Conservation (phyloP, 2,797 vertebrate species). For the Poeciliopsis gracilis region DNA sequence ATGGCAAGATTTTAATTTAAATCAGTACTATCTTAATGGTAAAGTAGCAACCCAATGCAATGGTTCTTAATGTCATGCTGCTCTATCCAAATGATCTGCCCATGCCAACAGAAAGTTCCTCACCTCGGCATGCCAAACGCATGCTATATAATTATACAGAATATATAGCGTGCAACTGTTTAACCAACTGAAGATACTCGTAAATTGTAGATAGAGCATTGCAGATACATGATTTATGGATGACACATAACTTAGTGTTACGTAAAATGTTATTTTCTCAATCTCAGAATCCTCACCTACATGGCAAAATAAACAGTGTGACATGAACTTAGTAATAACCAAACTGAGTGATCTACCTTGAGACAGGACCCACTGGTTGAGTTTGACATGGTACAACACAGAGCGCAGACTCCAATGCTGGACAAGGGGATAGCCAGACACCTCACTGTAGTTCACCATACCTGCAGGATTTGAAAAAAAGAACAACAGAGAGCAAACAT, state of each 20-base stretch:
- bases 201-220: background rate
- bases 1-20: background rate
- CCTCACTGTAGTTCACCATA: constrained; percentile 99
- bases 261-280: background rate
- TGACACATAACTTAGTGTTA: background rate
- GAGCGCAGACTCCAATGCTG: constrained; percentile 96
- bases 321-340: background rate
- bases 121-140: background rate
- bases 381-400: constrained; percentile 92
- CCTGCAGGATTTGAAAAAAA: constrained; percentile 74
- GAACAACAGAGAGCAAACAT: constrained; percentile 11
- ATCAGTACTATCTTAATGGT: background rate
- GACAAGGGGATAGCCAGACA: constrained; percentile 92
- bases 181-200: background rate
- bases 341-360: constrained; percentile 84
- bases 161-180: background rate
- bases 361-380: constrained; percentile 92
- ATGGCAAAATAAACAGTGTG: background rate
- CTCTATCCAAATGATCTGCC: background rate
- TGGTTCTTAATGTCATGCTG: background rate
- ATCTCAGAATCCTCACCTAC: background rate
- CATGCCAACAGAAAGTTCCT: background rate
- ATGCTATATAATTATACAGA: background rate
- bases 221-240: background rate
- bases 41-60: background rate